Evolutionary conservation across 2,888 invertebrate species (phyloP).

Genomic region (Conus canariensis): DNA sequence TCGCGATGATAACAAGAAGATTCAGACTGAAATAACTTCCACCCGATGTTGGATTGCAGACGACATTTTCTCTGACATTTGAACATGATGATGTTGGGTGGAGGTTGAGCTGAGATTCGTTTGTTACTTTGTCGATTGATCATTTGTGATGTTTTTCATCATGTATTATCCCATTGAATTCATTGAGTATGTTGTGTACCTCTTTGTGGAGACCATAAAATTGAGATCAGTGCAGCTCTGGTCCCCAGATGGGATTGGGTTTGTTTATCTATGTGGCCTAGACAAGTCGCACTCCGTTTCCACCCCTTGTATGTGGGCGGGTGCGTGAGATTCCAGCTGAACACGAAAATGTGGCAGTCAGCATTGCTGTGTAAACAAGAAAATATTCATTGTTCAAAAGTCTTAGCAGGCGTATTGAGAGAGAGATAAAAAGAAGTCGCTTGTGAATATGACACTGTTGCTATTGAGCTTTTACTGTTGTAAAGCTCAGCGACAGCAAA

Average conservation of each 20-base stretch:
- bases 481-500: too few relatives aligned
- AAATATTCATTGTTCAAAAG: too few relatives aligned
- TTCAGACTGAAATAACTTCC: not conserved
- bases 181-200: not conserved
- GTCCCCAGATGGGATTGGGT: not conserved
- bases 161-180: not conserved
- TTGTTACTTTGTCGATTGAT: not conserved
- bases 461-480: too few relatives aligned
- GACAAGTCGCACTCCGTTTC: not conserved
- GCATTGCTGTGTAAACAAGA: too few relatives aligned
- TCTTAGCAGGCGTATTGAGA: too few relatives aligned
- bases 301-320: constrained; percentile 9
- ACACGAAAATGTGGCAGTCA: too few relatives aligned
- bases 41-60: constrained; percentile 39
- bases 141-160: not conserved
- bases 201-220: not conserved
- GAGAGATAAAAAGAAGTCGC: too few relatives aligned
- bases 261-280: not conserved
- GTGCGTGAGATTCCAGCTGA: not conserved
- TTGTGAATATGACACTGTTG: too few relatives aligned
- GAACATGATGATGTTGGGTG: not conserved
- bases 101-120: not conserved
- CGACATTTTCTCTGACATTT: constrained; percentile 25
- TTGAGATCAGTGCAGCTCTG: not conserved
- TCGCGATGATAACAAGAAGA: not conserved